phyloP scores from a whole-genome alignment of 2,797 vertebrate genomes.

The Artibeus lituratus region DNA sequence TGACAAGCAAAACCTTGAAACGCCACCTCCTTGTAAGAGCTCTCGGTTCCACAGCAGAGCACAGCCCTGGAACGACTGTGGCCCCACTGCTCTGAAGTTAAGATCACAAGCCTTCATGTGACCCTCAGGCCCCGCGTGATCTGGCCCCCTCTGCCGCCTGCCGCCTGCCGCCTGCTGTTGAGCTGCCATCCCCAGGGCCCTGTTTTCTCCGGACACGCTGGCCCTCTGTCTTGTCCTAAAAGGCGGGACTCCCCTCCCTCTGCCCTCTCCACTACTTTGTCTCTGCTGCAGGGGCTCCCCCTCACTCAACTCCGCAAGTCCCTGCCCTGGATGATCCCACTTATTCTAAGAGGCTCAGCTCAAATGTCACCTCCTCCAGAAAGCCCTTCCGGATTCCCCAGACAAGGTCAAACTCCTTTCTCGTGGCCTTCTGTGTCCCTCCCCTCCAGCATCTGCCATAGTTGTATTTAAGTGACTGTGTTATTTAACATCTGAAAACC shows the following conservation, averaged over 20 bases:
- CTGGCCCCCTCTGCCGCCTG: too few species aligned
- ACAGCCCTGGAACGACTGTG: neutral
- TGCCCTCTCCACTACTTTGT: too few species aligned
- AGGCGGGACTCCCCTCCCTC: fast-evolving
- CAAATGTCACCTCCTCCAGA: neutral
- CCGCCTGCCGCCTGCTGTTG: too few species aligned
- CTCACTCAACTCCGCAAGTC: neutral
- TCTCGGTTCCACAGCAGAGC: neutral
- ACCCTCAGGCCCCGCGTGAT: neutral
- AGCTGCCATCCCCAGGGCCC: neutral
- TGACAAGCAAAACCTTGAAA: neutral
- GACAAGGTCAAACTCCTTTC: neutral
- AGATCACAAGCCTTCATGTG: neutral
- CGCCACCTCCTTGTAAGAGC: neutral
- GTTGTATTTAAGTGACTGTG: neutral
- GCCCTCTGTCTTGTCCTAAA: neutral
- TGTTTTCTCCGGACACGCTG: neutral
- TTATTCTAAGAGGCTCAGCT: neutral
- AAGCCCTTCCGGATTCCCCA: neutral
- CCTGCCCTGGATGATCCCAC: neutral
- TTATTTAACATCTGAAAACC: neutral
- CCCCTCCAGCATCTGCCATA: neutral
- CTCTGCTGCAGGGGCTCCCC: neutral
- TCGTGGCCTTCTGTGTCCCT: neutral
- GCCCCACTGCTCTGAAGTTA: neutral